These are phyloP conservation scores for Sapajus apella DNA, from an alignment of 2,113 vertebrate genomes.

Conservation along the genomic window DNA sequence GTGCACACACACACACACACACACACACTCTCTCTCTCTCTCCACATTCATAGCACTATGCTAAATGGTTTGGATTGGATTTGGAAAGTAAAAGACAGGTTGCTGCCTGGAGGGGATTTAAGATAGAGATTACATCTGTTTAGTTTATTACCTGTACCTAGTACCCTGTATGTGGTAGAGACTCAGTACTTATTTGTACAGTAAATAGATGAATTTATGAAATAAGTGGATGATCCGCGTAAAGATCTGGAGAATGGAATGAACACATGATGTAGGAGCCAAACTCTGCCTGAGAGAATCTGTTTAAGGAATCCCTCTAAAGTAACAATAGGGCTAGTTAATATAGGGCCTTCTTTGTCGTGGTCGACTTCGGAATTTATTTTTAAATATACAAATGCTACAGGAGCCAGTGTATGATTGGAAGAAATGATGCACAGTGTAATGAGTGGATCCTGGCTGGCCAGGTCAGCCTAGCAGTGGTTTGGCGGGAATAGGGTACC, in stretches of 20 bases:
- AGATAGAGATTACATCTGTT: background rate
- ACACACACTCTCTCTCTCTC: too few relatives aligned
- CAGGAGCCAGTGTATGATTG: background rate
- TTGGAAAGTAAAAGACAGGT: background rate
- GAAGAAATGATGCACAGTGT: background rate
- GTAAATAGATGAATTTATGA: background rate
- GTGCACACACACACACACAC: too few relatives aligned
- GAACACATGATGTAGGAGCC: background rate
- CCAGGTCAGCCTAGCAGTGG: background rate
- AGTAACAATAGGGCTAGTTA: background rate
- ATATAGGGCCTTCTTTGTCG: background rate
- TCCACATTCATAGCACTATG: background rate
- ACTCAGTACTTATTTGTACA: background rate
- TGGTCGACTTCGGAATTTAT: background rate
- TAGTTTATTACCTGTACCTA: background rate
- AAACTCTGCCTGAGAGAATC: background rate
- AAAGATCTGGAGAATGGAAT: background rate
- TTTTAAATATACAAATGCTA: background rate
- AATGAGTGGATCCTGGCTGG: background rate
- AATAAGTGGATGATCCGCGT: background rate
- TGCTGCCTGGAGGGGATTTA: background rate
- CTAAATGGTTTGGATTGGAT: background rate
- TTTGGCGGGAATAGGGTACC: background rate
- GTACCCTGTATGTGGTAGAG: background rate
- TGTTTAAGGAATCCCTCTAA: background rate